Evolutionary conservation across 2,888 invertebrate species (phyloP), one percentile per base, ranked within the genome.

Genomic region (Galerucella pusilla): DNA sequence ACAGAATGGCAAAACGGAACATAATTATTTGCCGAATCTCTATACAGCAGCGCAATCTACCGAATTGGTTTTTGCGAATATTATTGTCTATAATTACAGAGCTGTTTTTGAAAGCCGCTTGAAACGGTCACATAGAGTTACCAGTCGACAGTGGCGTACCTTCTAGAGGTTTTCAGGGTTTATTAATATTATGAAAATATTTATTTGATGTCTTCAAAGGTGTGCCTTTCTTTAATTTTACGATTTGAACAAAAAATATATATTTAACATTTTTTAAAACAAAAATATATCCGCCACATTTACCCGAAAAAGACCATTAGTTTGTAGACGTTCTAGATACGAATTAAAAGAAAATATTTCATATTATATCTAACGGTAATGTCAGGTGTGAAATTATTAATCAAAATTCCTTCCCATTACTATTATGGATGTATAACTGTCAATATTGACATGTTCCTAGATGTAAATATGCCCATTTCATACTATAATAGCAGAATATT

Each of bases 261-360:
- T 42, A 70, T 49, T 70, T 70, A 16, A 49, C 49, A 4, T 3
- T 28, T 42, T 42, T 42, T 7, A 42, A 25, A 11, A 25, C 7
- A 68, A 14, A 25, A 60, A 25, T 60, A 46, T 57, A 59, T 70
- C 69, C 69, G 69, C 69, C 61, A 70, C 14, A 49, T 61, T 52
- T 70, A 70, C 69, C 69, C 69, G 69, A 70, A 54, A 68, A 68
- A 61, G 69, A 70, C 69, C 69, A 70, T 70, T 70, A 70, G 69
- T 52, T 49, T 63, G 46, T 70, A 70, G 69, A 63, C n/a, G 25
- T 49, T 25, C 16, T 49, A 66, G 16, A 25, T 14, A 35, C 12
- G 14, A 67, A 60, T 67, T 67, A 14, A 54, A 54, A 67, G n/a
- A 14, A 14, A 14, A 52, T 52, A n/a, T 6, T 52, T 52, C 7